phyloP scores from a whole-genome alignment of 2,113 vertebrate species.

The Hylia prasina region DNA sequence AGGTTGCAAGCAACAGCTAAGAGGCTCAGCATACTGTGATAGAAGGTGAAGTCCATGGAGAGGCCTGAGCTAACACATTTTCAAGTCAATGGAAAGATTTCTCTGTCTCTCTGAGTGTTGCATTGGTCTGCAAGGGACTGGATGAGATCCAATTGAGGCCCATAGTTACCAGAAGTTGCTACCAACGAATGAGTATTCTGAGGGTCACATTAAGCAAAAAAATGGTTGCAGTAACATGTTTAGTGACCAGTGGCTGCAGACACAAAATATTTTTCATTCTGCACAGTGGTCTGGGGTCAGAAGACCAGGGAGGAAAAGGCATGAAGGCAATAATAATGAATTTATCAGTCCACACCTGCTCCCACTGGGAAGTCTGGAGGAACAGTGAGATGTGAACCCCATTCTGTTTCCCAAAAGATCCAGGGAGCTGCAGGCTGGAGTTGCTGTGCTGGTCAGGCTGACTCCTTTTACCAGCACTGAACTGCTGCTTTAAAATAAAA shows the following conservation, averaged over 20 bases:
- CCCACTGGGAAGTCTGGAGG: background rate
- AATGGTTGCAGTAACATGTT: background rate
- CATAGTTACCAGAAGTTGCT: slow-evolving; percentile 29
- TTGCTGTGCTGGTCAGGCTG: background rate
- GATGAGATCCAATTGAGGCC: slow-evolving; percentile 16
- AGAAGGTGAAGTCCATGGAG: background rate
- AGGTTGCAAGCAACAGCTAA: background rate
- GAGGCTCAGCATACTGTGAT: background rate
- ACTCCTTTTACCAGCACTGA: background rate
- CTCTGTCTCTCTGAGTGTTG: background rate
- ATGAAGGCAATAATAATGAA: background rate
- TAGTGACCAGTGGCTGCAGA: background rate
- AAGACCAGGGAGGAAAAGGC: background rate
- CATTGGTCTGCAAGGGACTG: background rate
- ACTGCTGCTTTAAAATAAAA: background rate
- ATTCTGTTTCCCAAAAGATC: background rate
- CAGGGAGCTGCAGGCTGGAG: background rate
- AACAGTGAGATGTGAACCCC: background rate
- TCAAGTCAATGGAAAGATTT: slow-evolving; percentile 21
- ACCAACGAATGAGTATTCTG: background rate
- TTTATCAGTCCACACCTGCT: background rate
- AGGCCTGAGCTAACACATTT: background rate
- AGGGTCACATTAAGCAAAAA: background rate
- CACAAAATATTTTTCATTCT: background rate
- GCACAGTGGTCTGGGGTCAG: background rate